Base-by-base conservation (phyloP, 2,797 vertebrate species). In the Coendou prehensilis region DNA sequence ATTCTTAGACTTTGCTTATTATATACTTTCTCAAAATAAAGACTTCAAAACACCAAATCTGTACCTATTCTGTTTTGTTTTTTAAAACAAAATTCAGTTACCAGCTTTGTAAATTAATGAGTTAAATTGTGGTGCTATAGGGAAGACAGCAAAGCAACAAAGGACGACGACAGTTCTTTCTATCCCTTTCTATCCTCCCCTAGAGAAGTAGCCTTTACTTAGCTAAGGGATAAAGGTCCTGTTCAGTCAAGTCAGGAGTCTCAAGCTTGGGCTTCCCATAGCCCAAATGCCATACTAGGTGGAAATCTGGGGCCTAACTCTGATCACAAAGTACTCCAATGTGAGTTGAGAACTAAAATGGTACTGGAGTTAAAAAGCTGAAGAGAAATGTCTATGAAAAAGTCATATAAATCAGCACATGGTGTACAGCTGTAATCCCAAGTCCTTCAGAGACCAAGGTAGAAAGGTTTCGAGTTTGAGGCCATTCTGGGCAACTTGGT, bases 51-150 rank as follows among this genome's bases (percentile, higher is more conserved):
- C 92, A 86, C 10, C n/a, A 81, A 93, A 85, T 50, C 7, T 63
- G 4, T 69, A 76, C 11, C 15, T 92, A 94, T 45, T 76, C 2
- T 47, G 41, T 75, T 20, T 89, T 92, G 54, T 57, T 92, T 93
- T 83, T 84, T 15, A 75, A 93, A 97, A 41, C 2, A 41, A 41
- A 93, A 79, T 52, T 52, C 47, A 52, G 7, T 33, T 33, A 52
- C 47, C 50, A 52, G 75, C 54, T 92, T 96, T 96, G 86, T 23
- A 92, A 61, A 88, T 87, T 81, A 87, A 9, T 47, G 92, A 67
- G 20, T 54, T 18, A 50, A 91, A 93, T n/a, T 81, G 6, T 78
- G n/a, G 59, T 30, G 13, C 37, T 69, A 89, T 67, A 86, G 37
- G 37, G 37, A 41, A 41, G 37, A 41, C 37, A 41, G 37, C 37